Percentiles rank a stretch among this genome's conserved stretches.
Evolutionary conservation across 2,888 invertebrate species (phyloP).

Genomic region (Eristalis intricaria): DNA sequence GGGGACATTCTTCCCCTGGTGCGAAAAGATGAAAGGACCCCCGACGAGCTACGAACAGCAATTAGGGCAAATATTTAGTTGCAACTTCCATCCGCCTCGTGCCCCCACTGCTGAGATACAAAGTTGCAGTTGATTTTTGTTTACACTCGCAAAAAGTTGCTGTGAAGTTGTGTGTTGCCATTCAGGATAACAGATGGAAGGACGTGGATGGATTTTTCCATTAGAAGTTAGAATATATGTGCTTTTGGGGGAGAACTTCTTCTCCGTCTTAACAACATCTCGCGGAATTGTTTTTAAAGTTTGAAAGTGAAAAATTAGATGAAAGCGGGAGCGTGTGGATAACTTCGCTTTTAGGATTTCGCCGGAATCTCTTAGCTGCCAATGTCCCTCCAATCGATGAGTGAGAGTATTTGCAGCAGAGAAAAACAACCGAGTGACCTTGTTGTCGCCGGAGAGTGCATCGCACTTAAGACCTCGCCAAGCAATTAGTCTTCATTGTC

Average conservation of each 20-base stretch:
- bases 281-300: conserved; percentile 50
- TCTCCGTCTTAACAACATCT: conserved; percentile 9
- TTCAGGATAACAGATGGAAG: conserved; percentile 35
- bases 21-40: not conserved
- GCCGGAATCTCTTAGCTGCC: not conserved
- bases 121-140: conserved; percentile 61
- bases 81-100: conserved; percentile 47
- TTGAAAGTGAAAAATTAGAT: conserved; percentile 44
- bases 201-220: conserved; percentile 36
- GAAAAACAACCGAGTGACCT: not conserved
- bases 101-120: conserved; percentile 34
- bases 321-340: not conserved
- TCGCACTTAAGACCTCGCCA: not conserved
- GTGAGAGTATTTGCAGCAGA: not conserved
- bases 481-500: conserved; percentile 2
- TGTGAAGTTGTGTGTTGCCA: not conserved
- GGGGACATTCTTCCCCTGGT: not conserved
- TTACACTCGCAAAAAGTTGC: conserved; percentile 44
- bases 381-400: not conserved
- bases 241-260: conserved; percentile 14
- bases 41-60: conserved; percentile 27
- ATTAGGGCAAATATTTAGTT: conserved; percentile 63
- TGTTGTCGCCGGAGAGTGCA: not conserved
- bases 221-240: conserved; percentile 44
- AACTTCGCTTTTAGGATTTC: not conserved